phyloP scores from a whole-genome alignment of 2,113 vertebrate species.

The Strigops habroptila region DNA sequence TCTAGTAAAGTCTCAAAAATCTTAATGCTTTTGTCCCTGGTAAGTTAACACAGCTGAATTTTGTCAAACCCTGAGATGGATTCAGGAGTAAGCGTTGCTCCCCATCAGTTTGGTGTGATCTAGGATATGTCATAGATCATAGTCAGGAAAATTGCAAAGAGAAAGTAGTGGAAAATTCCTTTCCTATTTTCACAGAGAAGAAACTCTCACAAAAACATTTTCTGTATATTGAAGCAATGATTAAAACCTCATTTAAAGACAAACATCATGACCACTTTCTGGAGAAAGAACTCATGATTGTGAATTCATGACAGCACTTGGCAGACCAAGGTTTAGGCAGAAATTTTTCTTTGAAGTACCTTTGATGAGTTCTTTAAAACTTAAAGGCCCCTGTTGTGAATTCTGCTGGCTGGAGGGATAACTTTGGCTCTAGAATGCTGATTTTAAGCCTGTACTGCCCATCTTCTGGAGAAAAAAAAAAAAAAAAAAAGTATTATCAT shows the following conservation, averaged over 20 bases:
- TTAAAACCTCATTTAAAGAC: neutral
- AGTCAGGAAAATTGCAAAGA: neutral
- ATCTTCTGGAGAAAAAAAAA: neutral
- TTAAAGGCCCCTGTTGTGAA: neutral
- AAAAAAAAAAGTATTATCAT: neutral
- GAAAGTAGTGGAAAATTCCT: neutral
- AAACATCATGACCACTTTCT: neutral
- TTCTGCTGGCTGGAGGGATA: neutral
- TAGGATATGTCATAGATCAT: neutral
- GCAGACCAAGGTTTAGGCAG: neutral
- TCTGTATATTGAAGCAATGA: neutral
- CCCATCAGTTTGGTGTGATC: neutral
- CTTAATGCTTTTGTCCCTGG: neutral
- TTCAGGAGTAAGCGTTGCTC: neutral
- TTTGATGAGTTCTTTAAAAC: neutral
- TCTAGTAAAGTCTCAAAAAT: neutral
- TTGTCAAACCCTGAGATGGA: neutral
- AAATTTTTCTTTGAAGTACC: neutral
- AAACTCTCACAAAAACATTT: neutral
- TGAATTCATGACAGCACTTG: neutral
- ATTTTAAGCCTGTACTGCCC: neutral
- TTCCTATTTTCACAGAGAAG: neutral
- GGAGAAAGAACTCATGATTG: neutral
- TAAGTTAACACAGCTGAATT: neutral
- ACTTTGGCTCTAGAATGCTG: neutral